Conservation (phyloP, 2,797 vertebrate species). For the Cryptoblepharus egeriae region DNA sequence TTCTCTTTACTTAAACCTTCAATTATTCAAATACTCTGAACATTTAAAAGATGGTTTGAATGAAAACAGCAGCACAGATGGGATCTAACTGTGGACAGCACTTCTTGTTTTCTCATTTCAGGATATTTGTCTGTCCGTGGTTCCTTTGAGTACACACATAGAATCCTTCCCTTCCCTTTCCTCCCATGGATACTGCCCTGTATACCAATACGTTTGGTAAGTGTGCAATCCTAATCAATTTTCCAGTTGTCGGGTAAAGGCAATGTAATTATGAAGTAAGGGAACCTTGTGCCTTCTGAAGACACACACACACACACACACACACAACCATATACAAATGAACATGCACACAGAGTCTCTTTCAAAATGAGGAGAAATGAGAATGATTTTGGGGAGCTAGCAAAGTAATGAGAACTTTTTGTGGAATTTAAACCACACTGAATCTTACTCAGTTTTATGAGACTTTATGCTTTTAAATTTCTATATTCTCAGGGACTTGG, state of each 20-base stretch:
- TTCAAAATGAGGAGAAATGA: background rate
- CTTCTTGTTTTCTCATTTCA: background rate
- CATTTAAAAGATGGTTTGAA: background rate
- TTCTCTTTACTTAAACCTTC: background rate
- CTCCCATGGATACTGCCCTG: no score
- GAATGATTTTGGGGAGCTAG: background rate
- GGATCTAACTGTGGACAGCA: background rate
- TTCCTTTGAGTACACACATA: background rate
- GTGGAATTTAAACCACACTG: background rate
- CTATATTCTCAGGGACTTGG: background rate
- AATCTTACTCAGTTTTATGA: background rate
- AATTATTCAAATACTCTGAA: background rate
- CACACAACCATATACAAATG: no score
- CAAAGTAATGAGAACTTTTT: background rate
- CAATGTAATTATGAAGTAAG: background rate
- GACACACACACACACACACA: no score
- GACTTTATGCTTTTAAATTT: background rate
- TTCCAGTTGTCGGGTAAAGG: no score
- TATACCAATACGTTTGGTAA: no score
- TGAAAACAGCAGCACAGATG: background rate
- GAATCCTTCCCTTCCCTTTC: no score
- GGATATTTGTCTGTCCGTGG: background rate
- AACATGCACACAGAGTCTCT: background rate
- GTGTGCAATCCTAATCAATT: no score
- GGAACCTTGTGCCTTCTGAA: background rate